Base-by-base conservation (phyloP, 1,140 invertebrate genomes). In the Neodiprion fabricii region DNA sequence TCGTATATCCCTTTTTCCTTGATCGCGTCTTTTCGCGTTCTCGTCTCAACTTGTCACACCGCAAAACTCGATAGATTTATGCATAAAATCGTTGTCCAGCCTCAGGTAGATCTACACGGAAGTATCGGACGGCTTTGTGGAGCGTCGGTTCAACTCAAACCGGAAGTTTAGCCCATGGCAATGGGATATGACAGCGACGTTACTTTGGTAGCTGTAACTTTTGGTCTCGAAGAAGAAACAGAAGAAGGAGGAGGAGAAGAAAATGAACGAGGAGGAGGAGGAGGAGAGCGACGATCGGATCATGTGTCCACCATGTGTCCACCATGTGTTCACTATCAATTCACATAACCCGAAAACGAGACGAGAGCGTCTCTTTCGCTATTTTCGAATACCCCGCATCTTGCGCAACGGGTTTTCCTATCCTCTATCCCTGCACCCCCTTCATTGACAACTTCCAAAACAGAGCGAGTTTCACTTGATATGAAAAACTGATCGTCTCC, bases 301-400 rank as follows among this genome's bases (percentile, higher is more conserved):
- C 53, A 61, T 61, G 53, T 61, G 53, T 61, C 53, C 53, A 61
- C 53, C 74, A 76, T 78, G 79, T 79, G 78, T 81, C 78, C 82
- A 83, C 78, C 84, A 85, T 85, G 83, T 85, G 84, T 85, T 83
- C 80, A 82, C 83, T 84, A 85, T 85, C 82, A 83, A 85, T 85
- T 85, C 82, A 80, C 82, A 83, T 83, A 79, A 79, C 76, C 78
- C 77, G 70, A 40, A 40, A 40, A 40, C 28, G 28, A 40, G 28
- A 40, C 28, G 75, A 61, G 67, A 61, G 67, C 11, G 53, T 61
- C n/a, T 61, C 53, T 17, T 17, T 61, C 67, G 78, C 80, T 83
- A 83, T 83, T 83, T 83, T 79, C 81, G 81, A 83, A 80, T 82
- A 82, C 77, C 28, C 28, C 28, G 28, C 79, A 80, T 81, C 78